phyloP scores from a whole-genome alignment of 2,888 invertebrate species.

The Apodemia zela region DNA sequence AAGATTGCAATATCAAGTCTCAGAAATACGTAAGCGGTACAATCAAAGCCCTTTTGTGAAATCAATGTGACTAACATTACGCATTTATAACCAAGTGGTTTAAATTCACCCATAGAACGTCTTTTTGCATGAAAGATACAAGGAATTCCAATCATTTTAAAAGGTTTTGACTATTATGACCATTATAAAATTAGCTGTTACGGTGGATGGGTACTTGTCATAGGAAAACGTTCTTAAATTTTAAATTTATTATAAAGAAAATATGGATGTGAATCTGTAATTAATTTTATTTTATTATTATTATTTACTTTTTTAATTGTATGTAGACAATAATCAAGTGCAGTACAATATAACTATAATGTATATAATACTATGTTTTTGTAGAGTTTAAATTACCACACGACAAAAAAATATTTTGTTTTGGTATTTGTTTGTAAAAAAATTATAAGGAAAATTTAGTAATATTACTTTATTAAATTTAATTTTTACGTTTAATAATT shows the following conservation, averaged over 20 bases:
- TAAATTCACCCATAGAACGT: not conserved
- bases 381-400: too few relatives aligned
- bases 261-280: too few relatives aligned
- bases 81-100: not conserved
- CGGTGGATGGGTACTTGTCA: not conserved
- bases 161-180: not conserved
- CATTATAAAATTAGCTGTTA: not conserved
- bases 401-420: too few relatives aligned
- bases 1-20: not conserved
- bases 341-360: not conserved
- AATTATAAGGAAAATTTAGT: too few relatives aligned
- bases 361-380: not conserved
- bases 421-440: too few relatives aligned
- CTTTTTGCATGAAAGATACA: not conserved
- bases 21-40: not conserved
- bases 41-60: not conserved
- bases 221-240: too few relatives aligned
- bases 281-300: too few relatives aligned
- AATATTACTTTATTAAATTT: too few relatives aligned
- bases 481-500: too few relatives aligned
- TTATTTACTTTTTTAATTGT: too few relatives aligned
- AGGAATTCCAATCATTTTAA: not conserved
- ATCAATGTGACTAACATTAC: conserved; percentile 10
- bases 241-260: too few relatives aligned
- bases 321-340: too few relatives aligned